These are phyloP conservation scores for Chirona hameri DNA, from an alignment of 2,888 invertebrate species.

Conservation along the genomic window DNA sequence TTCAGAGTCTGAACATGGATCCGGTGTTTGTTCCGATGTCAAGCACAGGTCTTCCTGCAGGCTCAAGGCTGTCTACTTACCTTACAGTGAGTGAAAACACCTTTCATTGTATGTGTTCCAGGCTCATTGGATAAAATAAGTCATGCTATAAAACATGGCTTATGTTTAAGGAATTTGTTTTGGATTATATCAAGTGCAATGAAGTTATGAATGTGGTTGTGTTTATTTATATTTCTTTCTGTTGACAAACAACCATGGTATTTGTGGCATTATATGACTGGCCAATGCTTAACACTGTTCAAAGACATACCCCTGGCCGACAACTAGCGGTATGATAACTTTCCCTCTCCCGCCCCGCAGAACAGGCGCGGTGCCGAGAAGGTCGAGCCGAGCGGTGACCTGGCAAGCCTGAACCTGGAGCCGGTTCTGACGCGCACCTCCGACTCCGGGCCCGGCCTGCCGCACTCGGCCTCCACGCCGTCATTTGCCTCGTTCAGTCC, in stretches of 20 bases:
- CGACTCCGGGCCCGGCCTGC: constrained; percentile 26
- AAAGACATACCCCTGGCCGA: too few relatives aligned
- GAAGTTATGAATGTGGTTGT: background rate
- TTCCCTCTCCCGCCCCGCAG: background rate
- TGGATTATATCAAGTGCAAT: too few relatives aligned
- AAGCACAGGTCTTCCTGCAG: background rate
- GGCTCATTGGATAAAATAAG: too few relatives aligned
- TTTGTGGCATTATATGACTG: too few relatives aligned
- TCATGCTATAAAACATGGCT: too few relatives aligned
- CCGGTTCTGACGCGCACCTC: background rate
- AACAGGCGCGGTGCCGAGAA: background rate
- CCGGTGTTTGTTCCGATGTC: background rate
- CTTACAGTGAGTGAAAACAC: background rate
- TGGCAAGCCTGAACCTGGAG: constrained; percentile 13
- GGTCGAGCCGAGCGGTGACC: background rate
- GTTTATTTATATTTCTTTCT: background rate
- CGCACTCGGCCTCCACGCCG: constrained; percentile 39
- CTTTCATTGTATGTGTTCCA: too few relatives aligned
- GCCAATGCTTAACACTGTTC: too few relatives aligned
- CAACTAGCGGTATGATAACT: background rate
- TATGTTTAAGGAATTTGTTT: too few relatives aligned
- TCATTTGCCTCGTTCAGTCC: constrained; percentile 39
- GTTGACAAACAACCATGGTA: background rate
- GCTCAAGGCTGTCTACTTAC: constrained; percentile 1
- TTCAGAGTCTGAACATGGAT: background rate